Base-by-base conservation (phyloP, 2,797 vertebrate genomes). In the Gymnothorax reevesii region DNA sequence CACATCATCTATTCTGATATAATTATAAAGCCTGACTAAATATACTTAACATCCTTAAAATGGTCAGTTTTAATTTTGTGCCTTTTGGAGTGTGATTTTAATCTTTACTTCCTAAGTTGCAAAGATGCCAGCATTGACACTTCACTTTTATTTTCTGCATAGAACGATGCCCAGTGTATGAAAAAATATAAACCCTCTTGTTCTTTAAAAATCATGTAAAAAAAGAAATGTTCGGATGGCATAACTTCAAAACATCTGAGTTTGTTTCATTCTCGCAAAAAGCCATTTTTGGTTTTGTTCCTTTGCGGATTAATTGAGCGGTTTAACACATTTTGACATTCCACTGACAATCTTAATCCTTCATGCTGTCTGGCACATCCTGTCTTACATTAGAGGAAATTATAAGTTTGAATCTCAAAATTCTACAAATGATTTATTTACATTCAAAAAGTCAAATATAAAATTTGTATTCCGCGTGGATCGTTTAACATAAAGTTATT, bases 1-100 rank as follows among this genome's bases (percentile, higher is more conserved):
- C 42, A 22, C 13, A 42, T 52, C 7, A 54, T 55, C 77, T 55
- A 9, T 55, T 80, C 77, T n/a, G 52, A 80, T n/a, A 17, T n/a
- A 55, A 52, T 80, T 80, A 10, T 80, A 80, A 17, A 80, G 77
- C 22, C 25, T 54, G 17, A 80, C 20, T 55, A 80, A 80, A 80
- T n/a, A 55, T n/a, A 80, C n/a, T 80, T 33, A 20, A 77, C 73
- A 52, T 33, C 12, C 17, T 77, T 77, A 7, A 55, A 55, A 80
- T 22, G 10, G 77, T 80, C n/a, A 54, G 55, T 80, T 80, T 80
- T 22, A 54, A 54, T 22, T 54, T 80, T 22, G 20, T n/a, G 73
- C 77, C 20, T 10, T 55, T 54, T 55, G 52, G 77, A 80, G 52
- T 80, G 20, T n/a, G n/a, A 7, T 20, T 20, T 20, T 22, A 7